These are phyloP conservation scores for Spodoptera litura DNA, from an alignment of 1,140 invertebrate genomes.

Conservation along the genomic window DNA sequence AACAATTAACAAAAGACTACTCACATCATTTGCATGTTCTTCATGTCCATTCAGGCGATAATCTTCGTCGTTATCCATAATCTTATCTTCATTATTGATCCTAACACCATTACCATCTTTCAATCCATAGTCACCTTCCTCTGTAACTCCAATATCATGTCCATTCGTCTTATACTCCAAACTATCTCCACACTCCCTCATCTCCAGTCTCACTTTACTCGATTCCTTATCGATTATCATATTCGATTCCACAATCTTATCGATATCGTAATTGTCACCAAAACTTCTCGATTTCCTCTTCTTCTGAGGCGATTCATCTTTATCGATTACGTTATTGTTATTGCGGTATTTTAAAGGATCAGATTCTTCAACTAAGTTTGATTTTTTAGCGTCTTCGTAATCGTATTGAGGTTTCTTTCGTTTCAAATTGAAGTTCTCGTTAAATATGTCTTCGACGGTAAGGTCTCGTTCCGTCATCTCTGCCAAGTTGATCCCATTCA, in stretches of 20 bases:
- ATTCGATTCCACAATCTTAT: conserved; percentile 64
- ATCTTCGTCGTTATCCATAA: conserved; percentile 37
- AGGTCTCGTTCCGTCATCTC: conserved; percentile 71
- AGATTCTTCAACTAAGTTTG: conserved; percentile 37
- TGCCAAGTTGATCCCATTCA: conserved; percentile 70
- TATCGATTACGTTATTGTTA: conserved; percentile 63
- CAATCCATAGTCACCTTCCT: not conserved
- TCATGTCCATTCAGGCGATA: conserved; percentile 34
- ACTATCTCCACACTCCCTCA: conserved; percentile 64
- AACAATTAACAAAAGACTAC: conserved; percentile 43
- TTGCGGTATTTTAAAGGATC: conserved; percentile 50
- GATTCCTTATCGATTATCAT: conserved; percentile 73
- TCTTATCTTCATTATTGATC: conserved; percentile 41
- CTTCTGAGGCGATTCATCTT: conserved; percentile 52
- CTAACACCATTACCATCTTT: conserved; percentile 23
- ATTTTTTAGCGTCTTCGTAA: conserved; percentile 54
- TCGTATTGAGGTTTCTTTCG: conserved; percentile 63
- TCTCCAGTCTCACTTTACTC: conserved; percentile 70
- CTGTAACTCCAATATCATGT: conserved; percentile 10
- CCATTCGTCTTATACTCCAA: conserved; percentile 63
- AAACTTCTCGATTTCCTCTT: conserved; percentile 64
- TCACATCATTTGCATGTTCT: conserved; percentile 53
- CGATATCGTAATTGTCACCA: conserved; percentile 54
- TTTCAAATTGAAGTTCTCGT: conserved; percentile 65
- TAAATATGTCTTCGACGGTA: conserved; percentile 71